Base-by-base conservation (phyloP, 2,113 vertebrate species). In the Plestiodon gilberti region DNA sequence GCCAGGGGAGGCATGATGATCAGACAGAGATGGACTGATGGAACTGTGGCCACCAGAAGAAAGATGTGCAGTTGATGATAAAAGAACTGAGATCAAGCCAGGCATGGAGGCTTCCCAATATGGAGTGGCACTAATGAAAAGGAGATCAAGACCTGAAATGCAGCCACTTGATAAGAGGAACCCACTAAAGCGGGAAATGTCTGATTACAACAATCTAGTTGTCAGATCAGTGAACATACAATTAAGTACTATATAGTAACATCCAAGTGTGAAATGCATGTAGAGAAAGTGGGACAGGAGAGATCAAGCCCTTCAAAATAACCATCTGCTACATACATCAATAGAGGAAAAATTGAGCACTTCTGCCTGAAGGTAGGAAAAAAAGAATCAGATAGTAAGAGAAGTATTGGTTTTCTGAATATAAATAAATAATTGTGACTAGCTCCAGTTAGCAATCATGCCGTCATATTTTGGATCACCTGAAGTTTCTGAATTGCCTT, bases 251-350 rank as follows among this genome's bases (percentile, higher is more conserved):
- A 28, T 77, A 25, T 25, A 76, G 57, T 28, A 74, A 20, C 30
- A 23, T 67, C 6, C 62, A 79, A 81, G 55, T 77, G 52, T 9
- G 43, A 86, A 67, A 67, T 23, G 25, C 64, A 67, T 78, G 85
- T 43, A 30, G 4, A 48, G 57, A 80, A 80, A 65, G 38, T 14
- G 38, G 1, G 33, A 59, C 33, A 38, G 57, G 61, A 33, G 74
- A 86, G 55, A 69, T 73, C 43, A 86, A 88, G 76, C 76, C 9
- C 57, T 78, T 81, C 62, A 71, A 62, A 73, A 30, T 76, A 69
- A 35, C 17, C 64, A 69, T 67, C 38, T 81, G 22, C 20, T 81
- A 86, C 57, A 57, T n/a, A 28, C 23, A 82, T 22, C 83, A 83
- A 81, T 78, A 70, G 57, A 73, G 10, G 55, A n/a, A 48, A 89